Evolutionary conservation across 2,888 invertebrate species (phyloP), one percentile per base, ranked within the genome.

Genomic region (Lasioglossum pauxillum): DNA sequence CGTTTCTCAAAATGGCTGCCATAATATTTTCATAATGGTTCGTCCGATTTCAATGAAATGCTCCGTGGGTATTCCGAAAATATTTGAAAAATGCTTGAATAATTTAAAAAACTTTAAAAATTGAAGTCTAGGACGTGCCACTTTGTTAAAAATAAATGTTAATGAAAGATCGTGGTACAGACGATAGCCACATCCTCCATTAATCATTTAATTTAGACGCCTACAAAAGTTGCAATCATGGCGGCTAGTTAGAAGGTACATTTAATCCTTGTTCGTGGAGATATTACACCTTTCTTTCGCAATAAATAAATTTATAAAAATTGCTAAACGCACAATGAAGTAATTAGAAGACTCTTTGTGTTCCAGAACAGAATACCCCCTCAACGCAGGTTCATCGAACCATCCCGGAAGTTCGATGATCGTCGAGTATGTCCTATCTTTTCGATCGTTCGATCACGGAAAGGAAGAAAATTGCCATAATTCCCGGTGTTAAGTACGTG

Each of bases 401-500:
- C 14, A n/a, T 31, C 16, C 14, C 19, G 19, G 3, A 31, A 19
- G 41, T 67, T 27, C 67, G 14, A 53, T 10, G 31, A 74, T 44
- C 19, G 5, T 35, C 16, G 14, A 19, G n/a, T 44, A 23, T 12
- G 19, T 38, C 23, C 10, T 71, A 49, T 38, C 35, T 49, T 10
- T 12, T 10, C n/a, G 14, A 46, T 41, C 44, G 14, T 16, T 76
- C 31, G 46, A 73, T 64, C 23, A 19, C n/a, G 38, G 12, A 41
- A 19, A 44, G 67, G 53, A 84, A 84, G 8, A 76, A 81, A 38
- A 82, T 73, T 44, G 38, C 41, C 41, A 10, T 16, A 71, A 10
- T 53, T 53, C 19, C 19, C 64, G 46, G 35, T 31, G 14, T 80
- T 80, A 72, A 72, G 76, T 77, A 82, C 69, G 74, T 72, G 31